Conservation (phyloP, 2,113 vertebrate species). For the Lycaon pictus region DNA sequence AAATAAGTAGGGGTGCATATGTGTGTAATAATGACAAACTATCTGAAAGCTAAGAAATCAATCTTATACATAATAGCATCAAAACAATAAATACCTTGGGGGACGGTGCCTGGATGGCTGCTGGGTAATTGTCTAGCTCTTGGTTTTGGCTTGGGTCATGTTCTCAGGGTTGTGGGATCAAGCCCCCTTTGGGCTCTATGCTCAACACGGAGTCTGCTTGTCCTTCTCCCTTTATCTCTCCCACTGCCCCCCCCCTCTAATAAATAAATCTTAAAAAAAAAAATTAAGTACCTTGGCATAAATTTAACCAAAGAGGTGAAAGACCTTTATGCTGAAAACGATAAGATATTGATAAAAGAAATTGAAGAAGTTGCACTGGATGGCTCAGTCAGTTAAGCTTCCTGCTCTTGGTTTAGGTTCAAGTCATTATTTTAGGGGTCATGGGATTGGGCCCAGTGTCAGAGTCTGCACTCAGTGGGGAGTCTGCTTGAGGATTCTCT, state of each 20-base stretch:
- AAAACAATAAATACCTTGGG: background rate
- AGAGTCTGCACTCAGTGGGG: background rate
- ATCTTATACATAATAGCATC: background rate
- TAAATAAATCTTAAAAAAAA: background rate
- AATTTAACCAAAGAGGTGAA: background rate
- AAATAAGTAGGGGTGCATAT: background rate
- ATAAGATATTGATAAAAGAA: background rate
- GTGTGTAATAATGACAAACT: background rate
- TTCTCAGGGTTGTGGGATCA: background rate
- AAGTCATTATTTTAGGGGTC: background rate
- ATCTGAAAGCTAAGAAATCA: background rate
- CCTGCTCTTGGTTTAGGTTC: background rate
- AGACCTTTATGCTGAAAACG: background rate
- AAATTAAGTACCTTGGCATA: background rate
- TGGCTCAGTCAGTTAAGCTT: background rate
- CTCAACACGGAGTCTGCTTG: background rate
- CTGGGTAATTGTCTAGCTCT: background rate
- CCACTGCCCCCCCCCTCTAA: background rate
- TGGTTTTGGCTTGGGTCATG: background rate
- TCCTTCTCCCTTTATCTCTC: background rate
- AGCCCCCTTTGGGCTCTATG: background rate
- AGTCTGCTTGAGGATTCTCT: background rate
- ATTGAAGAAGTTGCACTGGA: background rate
- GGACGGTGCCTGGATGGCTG: background rate
- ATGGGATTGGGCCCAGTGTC: background rate